phyloP scores from a whole-genome alignment of 2,888 invertebrate genomes.

The Lasioglossum leucozonium region DNA sequence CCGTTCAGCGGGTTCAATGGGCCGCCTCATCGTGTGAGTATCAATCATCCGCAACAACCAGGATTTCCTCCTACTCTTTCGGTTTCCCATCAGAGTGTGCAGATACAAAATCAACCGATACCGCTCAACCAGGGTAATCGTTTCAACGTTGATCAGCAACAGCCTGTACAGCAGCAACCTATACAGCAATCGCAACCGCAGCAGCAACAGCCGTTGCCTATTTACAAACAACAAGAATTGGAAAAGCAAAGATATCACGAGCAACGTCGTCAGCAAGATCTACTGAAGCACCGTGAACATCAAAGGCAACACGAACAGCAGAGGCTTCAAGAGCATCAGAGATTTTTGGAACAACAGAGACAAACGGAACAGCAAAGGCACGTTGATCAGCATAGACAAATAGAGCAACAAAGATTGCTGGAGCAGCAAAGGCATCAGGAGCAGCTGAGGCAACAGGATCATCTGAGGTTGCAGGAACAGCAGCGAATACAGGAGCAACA shows the following conservation, averaged over 20 bases:
- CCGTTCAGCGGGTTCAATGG: constrained; percentile 77
- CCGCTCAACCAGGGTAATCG: constrained; percentile 55
- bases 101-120: constrained; percentile 74
- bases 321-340: constrained; percentile 76
- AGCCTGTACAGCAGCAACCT: constrained; percentile 39
- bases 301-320: constrained; percentile 80
- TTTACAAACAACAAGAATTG: constrained; percentile 74
- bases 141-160: constrained; percentile 65
- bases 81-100: constrained; percentile 79
- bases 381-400: constrained; percentile 70
- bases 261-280: constrained; percentile 81
- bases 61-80: constrained; percentile 75
- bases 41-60: constrained; percentile 79
- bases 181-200: neutral
- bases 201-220: constrained; percentile 57
- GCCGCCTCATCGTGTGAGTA: constrained; percentile 84
- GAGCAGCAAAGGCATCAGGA: constrained; percentile 71
- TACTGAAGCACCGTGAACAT: constrained; percentile 76
- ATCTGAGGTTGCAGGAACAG: constrained; percentile 79
- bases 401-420: constrained; percentile 73
- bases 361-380: constrained; percentile 75
- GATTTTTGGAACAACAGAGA: constrained; percentile 75
- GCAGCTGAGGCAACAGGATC: constrained; percentile 74
- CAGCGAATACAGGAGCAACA: constrained; percentile 79
- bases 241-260: constrained; percentile 76